Base-by-base conservation (phyloP, 2,113 vertebrate species). In the Peromyscus californicus region DNA sequence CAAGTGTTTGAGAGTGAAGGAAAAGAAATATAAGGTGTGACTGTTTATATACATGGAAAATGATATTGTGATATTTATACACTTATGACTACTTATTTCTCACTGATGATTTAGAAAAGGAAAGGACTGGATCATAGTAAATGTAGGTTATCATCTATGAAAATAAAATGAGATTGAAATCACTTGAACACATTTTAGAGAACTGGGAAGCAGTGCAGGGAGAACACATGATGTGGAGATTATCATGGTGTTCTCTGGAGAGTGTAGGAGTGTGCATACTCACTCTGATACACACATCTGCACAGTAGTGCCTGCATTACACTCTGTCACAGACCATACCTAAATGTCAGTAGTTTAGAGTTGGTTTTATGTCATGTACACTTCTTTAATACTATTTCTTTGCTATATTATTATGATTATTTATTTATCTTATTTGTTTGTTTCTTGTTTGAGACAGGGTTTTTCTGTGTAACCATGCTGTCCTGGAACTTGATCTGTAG, bases 211-310 rank as follows among this genome's bases (percentile, higher is more conserved):
- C 8, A 90, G 2, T 70, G 12, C 19, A 51, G 11, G 88, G 45
- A 74, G 17, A 65, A 61, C 39, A 2, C 36, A 10, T 51, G 48
- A 3, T 7, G 31, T 26, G 54, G 42, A 31, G 16, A 0, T 67
- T 54, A 74, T 63, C 5, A 0, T 0, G 1, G 7, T 1, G n/a
- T 39, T 1, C 12, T 82, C 45, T 67, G 13, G 7, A 86, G n/a
- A 24, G 8, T 89, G 48, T 16, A 12, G 15, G 16, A 7, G 0
- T 61, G 45, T 29, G 85, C 5, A 54, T 82, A 4, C 63, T 65
- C 13, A 1, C 17, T 83, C 0, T 36, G 39, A 9, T 9, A 33
- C 39, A 59, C 88, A 31, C 7, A 54, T 57, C 26, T 33, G 0
- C 79, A 6, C 54, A 29, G 26, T 10, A 16, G 31, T 42, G 8